Base-by-base conservation (phyloP, 2,113 vertebrate genomes). In the Narcine bancroftii region DNA sequence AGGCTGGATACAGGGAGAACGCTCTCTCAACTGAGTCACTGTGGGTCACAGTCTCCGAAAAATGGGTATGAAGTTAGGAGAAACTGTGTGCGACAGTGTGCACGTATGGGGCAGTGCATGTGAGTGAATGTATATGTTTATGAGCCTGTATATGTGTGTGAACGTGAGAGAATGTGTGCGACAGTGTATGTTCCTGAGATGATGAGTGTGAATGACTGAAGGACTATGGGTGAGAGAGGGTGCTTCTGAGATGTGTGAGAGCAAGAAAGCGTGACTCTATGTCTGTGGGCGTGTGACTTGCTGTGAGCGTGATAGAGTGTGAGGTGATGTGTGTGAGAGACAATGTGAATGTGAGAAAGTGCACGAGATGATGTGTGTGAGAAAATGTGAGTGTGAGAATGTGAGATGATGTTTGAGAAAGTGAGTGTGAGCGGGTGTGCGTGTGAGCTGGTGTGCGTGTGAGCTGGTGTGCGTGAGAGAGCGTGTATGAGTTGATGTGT, bases 301-400 rank as follows among this genome's bases (percentile, higher is more conserved):
- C 92, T 79, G 92, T 81, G 47, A 79, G 92, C 9, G 92, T 72
- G 92, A 92, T 92, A 83, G 66, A 79, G 76, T 92, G 92, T 83
- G 93, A 24, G 72, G 89, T 79, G 73, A 69, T 92, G 69, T 75
- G 92, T 91, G 92, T 93, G 92, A 89, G 93, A 29, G 69, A 29
- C 2, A 29, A 26, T 72, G 26, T 72, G 24, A 3, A 6, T 72
- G 69, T 33, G 69, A 29, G 69, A 29, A 2, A 29, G 69, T 72
- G 26, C 29, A 26, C 4, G 29, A 29, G 69, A 29, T 4, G 24
- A 26, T 72, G 66, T 42, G 42, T 69, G 42, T 29, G 11, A 6
- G n/a, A 3, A 15, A 5, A 17, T 73, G 21, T 42, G 47, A 33
- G 29, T 69, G 17, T 33, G 6, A 24, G 33, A 21, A 56, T 71